Base-by-base conservation (phyloP, 2,888 invertebrate species). In the Coelinius sp. region DNA sequence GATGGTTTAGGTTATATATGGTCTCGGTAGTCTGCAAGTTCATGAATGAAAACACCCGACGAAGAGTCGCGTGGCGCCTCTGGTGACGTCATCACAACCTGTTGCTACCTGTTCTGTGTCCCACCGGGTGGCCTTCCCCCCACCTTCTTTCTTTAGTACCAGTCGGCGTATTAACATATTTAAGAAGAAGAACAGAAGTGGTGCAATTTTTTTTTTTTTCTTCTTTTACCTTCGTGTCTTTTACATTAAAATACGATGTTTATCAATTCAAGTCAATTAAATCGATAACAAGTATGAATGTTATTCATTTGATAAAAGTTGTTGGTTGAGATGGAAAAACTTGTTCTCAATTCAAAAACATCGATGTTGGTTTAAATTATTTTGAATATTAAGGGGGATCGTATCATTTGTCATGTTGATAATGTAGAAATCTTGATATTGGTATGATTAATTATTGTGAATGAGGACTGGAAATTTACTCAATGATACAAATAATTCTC, bases 61-160 rank as follows among this genome's bases (percentile, higher is more conserved):
- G 78, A 73, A 27, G 78, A 82, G 86, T 84, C 85, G 85, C 85
- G 86, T 86, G 86, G 86, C 85, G 84, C 84, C 81, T 77, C 75
- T 59, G 22, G 78, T 87, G 86, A 88, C 87, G 87, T 88, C 87
- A 87, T 70, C 27, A 31, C 81, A 82, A 85, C 85, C 85, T 86
- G 86, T 85, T 85, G 85, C 85, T 82, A 84, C 82, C 83, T 83
- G 80, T 80, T 82, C 49, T 65, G 24, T 66, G 69, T 73, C 73
- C 38, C 74, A 73, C 73, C 69, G 76, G 72, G 72, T 72, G 73
- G 70, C 63, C 69, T 14, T 24, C 63, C 68, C 17, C 68, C 46
- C 49, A 17, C 17, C 31, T 44, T 62, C 17, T 14, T 49, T 49
- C 17, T 49, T 17, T 20, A 49, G 14, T 49, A 17, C 46, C 20